These are phyloP conservation scores for Sparus aurata DNA, from an alignment of 2,797 vertebrate genomes.

Conservation along the genomic window DNA sequence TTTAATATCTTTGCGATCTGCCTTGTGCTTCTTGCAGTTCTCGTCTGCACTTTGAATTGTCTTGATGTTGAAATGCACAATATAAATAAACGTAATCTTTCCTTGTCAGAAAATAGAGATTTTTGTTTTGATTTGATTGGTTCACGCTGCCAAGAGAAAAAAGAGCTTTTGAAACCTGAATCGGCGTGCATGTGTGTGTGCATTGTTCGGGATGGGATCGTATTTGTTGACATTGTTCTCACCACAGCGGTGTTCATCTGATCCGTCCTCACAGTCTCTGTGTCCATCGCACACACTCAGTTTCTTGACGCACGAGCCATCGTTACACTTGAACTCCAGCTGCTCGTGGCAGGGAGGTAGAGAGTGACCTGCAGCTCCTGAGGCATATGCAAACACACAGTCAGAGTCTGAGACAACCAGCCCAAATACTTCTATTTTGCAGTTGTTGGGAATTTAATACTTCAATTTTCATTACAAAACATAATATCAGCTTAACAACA, in stretches of 20 bases:
- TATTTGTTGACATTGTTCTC: conserved; percentile 40
- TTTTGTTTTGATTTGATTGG: not conserved
- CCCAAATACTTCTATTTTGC: not conserved
- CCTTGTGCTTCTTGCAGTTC: not conserved
- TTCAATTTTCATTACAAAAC: too few species aligned
- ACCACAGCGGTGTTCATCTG: conserved; percentile 86
- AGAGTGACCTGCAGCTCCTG: conserved; percentile 39
- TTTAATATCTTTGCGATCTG: not conserved
- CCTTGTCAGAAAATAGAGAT: not conserved
- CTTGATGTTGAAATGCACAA: not conserved
- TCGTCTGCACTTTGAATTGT: not conserved
- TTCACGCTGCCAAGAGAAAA: not conserved
- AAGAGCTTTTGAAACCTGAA: not conserved
- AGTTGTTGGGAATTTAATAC: too few species aligned
- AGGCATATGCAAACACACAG: conserved; percentile 5
- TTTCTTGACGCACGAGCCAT: conserved; percentile 65
- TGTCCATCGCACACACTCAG: conserved; percentile 82
- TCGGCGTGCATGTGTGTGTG: not conserved
- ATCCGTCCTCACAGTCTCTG: conserved; percentile 82
- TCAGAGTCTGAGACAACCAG: not conserved
- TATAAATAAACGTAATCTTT: not conserved
- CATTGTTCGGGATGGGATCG: not conserved
- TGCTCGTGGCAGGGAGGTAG: conserved; percentile 48
- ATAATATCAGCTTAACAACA: too few species aligned
- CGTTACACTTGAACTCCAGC: conserved; percentile 79